phyloP scores from a whole-genome alignment of 1,140 invertebrate genomes.

The Drosophila teissieri region DNA sequence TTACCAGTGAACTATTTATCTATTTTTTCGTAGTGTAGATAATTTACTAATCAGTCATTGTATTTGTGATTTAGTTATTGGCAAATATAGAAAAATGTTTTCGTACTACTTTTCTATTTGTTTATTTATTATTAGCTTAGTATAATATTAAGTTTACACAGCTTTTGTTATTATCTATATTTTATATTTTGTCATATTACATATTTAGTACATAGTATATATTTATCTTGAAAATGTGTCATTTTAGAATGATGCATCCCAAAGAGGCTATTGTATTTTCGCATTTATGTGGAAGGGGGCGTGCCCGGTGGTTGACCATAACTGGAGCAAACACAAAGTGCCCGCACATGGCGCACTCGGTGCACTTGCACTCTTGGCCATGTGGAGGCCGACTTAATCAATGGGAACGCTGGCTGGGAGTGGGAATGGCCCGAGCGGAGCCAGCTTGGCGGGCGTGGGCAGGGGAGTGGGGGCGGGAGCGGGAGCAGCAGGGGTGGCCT shows the following conservation, averaged over 20 bases:
- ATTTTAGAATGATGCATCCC: background rate
- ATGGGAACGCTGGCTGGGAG: conserved; percentile 20
- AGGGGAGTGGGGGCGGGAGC: background rate
- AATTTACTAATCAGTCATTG: conserved; percentile 25
- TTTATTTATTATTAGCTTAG: background rate
- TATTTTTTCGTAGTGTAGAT: conserved; percentile 11
- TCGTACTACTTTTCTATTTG: too few species aligned
- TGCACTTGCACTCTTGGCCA: conserved; percentile 50
- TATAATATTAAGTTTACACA: background rate
- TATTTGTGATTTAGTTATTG: conserved; percentile 29
- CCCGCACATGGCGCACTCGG: conserved; percentile 14
- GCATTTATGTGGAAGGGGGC: background rate
- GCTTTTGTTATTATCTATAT: too few species aligned
- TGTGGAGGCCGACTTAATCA: conserved; percentile 51
- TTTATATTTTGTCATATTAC: too few species aligned
- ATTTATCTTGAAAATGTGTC: background rate
- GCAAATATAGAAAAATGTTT: conserved; percentile 29
- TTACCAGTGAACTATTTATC: background rate
- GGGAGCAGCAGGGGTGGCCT: background rate
- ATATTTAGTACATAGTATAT: too few species aligned
- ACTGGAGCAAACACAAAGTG: conserved; percentile 14
- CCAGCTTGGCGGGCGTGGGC: conserved; percentile 13
- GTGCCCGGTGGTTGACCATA: background rate
- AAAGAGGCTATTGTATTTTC: background rate
- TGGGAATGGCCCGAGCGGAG: conserved; percentile 16